Base-by-base conservation (phyloP, 2,797 vertebrate genomes). In the Characodon lateralis region DNA sequence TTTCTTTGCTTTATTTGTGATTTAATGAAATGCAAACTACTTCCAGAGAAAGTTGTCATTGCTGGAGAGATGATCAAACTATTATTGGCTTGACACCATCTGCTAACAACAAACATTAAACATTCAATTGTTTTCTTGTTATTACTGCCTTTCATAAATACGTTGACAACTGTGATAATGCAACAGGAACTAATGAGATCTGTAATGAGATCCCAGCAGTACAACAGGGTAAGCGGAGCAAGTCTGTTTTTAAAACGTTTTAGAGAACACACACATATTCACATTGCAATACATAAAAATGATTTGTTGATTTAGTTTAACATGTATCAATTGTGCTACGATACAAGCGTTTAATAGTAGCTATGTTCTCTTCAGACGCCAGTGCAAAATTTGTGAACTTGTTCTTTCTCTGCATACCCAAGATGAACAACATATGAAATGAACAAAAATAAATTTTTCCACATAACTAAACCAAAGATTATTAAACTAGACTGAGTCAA, bases 161-260 rank as follows among this genome's bases (percentile, higher is more conserved):
- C 78, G 82, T 82, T 87, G 87, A 88, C 80, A 75, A 85, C 81
- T 79, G 83, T 77, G 79, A 84, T 78, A 84, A 87, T 81, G 82
- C 76, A 76, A 88, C 73, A 76, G 76, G 71, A 87, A 81, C 85
- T 83, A 81, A 91, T 83, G 70, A 79, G 80, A 88, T 78, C 75
- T 85, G 83, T 71, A 83, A 81, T 87, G 82, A 80, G 83, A 87
- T 71, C 79, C 63, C 85, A 85, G 78, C 85, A 83, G 80, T 87
- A 80, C 86, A 78, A 80, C 75, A 77, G 83, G 80, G 84, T 85
- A 87, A 80, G 88, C 88, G 81, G 84, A 82, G 86, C 79, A 80
- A 80, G 79, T 59, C 77, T 86, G 83, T 73, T 78, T 84, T 78
- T 16, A n/a, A 78, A 82, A 76, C 68, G 69, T 81, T 81, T 82